phyloP scores from a whole-genome alignment of 2,888 invertebrate genomes.

The Trichopoda pennipes region DNA sequence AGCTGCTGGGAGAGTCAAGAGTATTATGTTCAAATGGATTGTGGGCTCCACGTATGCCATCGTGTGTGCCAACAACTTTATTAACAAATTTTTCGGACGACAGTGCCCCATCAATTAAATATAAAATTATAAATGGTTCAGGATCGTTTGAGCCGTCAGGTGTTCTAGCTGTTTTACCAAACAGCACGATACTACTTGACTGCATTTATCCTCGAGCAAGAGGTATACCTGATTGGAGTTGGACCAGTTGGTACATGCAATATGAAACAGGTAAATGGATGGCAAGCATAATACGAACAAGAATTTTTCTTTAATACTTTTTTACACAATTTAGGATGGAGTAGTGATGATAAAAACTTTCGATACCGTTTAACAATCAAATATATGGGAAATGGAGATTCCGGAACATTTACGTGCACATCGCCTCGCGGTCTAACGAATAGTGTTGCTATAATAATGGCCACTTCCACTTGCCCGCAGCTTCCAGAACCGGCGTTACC shows the following conservation, averaged over 20 bases:
- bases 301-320: constrained; percentile 1
- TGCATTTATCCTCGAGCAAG: constrained; percentile 88
- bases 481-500: constrained; percentile 84
- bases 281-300: neutral
- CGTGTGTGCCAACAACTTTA: constrained; percentile 92
- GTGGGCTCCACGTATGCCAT: constrained; percentile 89
- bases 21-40: constrained; percentile 90
- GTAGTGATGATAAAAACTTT: constrained; percentile 86
- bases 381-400: constrained; percentile 91
- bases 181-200: constrained; percentile 88
- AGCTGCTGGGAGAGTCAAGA: constrained; percentile 89
- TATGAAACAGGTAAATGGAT: constrained; percentile 86
- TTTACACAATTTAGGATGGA: constrained; percentile 77
- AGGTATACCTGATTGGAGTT: constrained; percentile 93
- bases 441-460: constrained; percentile 83
- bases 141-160: constrained; percentile 90
- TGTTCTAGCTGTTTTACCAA: constrained; percentile 89
- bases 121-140: constrained; percentile 89
- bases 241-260: constrained; percentile 90
- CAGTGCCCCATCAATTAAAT: constrained; percentile 90
- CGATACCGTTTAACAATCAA: constrained; percentile 91
- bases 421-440: constrained; percentile 89
- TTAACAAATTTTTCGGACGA: constrained; percentile 93
- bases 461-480: constrained; percentile 86
- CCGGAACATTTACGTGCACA: constrained; percentile 92